These are phyloP conservation scores for Alosa alosa DNA, from an alignment of 2,113 vertebrate species.

Conservation along the genomic window DNA sequence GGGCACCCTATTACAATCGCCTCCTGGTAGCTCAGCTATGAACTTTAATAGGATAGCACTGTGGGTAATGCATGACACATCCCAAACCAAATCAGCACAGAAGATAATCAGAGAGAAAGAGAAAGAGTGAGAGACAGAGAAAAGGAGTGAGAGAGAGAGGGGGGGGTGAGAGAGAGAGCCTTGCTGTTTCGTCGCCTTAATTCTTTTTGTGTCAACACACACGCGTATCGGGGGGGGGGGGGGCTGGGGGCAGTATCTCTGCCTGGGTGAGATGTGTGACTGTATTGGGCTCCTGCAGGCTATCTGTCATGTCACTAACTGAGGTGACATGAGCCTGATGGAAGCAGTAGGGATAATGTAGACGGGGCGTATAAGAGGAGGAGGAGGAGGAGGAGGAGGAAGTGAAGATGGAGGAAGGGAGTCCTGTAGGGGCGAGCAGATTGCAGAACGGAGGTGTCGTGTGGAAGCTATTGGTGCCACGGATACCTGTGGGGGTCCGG, in stretches of 20 bases:
- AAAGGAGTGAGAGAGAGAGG: neutral
- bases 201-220: neutral
- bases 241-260: neutral
- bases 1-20: neutral
- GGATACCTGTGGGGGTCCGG: constrained; percentile 19
- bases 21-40: constrained; percentile 30
- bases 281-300: neutral
- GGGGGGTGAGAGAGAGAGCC: neutral
- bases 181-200: neutral
- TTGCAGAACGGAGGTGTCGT: constrained; percentile 16
- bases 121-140: neutral
- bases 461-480: constrained; percentile 23
- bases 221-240: constrained; percentile 15
- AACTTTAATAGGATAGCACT: constrained; percentile 33
- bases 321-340: constrained; percentile 22
- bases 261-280: neutral
- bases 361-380: neutral
- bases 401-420: neutral
- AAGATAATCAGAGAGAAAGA: neutral
- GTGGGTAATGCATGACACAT: neutral
- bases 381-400: neutral
- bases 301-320: constrained; percentile 24
- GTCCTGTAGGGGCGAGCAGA: neutral
- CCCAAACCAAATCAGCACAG: neutral
- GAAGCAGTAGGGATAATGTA: neutral